phyloP scores from a whole-genome alignment of 2,113 vertebrate genomes.

The Chiloscyllium plagiosum region DNA sequence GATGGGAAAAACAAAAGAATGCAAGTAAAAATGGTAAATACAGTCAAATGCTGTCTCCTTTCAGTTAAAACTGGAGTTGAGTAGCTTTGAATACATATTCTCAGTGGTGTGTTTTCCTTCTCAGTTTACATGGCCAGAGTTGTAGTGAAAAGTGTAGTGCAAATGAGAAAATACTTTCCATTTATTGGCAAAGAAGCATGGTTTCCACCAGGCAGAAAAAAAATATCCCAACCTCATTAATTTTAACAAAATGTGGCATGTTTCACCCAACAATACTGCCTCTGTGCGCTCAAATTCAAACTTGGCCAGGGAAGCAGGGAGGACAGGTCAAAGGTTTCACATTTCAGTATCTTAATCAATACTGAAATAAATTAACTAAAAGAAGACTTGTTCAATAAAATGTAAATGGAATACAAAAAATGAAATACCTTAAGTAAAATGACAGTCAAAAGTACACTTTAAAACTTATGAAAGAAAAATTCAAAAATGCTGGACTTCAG shows the following conservation, averaged over 20 bases:
- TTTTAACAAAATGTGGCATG: not conserved
- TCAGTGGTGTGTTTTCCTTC: not conserved
- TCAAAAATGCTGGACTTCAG: not conserved
- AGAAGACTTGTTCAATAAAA: not conserved
- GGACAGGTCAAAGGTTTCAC: conserved; percentile 37
- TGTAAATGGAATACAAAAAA: conserved; percentile 13
- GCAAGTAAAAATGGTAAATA: not conserved
- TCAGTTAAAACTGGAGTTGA: not conserved
- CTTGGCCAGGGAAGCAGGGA: not conserved
- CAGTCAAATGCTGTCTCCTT: not conserved
- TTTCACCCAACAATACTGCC: not conserved
- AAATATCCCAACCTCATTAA: not conserved
- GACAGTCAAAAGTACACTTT: not conserved
- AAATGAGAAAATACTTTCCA: not conserved
- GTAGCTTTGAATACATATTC: not conserved
- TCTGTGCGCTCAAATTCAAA: not conserved
- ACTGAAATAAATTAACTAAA: conserved; percentile 1
- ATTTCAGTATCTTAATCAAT: not conserved
- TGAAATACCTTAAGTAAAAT: not conserved
- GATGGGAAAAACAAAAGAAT: not conserved
- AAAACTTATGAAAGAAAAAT: not conserved
- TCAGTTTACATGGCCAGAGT: not conserved
- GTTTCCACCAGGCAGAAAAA: not conserved
- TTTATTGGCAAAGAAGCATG: not conserved
- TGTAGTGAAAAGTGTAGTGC: not conserved